phyloP scores from a whole-genome alignment of 2,797 vertebrate genomes.

The Sebastes glaucus region DNA sequence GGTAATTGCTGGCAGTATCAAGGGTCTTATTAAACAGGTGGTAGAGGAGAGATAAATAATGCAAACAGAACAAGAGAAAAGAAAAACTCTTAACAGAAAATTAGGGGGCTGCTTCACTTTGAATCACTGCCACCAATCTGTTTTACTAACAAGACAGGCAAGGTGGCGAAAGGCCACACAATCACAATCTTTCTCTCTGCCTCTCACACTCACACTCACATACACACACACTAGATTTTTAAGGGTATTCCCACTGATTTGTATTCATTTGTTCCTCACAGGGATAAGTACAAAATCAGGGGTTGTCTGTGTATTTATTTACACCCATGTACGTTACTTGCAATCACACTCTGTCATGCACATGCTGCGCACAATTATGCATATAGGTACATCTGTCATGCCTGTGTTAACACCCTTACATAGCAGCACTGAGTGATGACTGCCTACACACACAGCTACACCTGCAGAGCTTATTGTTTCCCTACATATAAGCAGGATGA shows the following conservation, averaged over 20 bases:
- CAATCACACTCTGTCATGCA: background rate
- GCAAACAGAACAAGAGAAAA: background rate
- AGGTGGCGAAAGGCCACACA: background rate
- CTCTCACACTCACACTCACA: background rate
- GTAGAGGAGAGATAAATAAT: constrained; percentile 13
- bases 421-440: background rate
- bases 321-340: background rate
- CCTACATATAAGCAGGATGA: background rate
- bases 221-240: background rate
- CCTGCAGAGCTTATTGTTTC: background rate
- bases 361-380: background rate
- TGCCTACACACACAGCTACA: background rate
- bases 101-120: constrained; percentile 19
- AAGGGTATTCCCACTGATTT: constrained; percentile 18
- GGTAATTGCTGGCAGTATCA: background rate
- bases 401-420: background rate
- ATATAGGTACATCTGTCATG: background rate
- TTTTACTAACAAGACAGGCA: constrained; percentile 41
- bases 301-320: constrained; percentile 10
- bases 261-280: constrained; percentile 11
- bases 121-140: constrained; percentile 21
- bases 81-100: constrained; percentile 5
- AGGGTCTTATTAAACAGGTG: constrained; percentile 7
- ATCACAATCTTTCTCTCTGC: background rate
- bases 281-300: background rate